Conservation (phyloP, 1,140 invertebrate genomes). For the Drosophila neocordata region DNA sequence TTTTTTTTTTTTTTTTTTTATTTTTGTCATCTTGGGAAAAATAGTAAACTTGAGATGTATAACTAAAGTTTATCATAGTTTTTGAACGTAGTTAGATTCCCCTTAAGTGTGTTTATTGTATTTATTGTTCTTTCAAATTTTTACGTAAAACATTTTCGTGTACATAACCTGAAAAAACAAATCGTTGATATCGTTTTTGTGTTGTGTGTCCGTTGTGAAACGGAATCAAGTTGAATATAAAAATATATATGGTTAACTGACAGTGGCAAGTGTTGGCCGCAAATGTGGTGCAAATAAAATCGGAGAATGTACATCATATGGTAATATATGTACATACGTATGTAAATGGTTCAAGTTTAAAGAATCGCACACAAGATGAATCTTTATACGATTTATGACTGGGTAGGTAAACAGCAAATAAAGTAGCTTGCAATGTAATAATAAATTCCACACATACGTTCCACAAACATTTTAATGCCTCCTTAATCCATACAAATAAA, state of each 20-base stretch:
- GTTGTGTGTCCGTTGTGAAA: slow-evolving; percentile 15
- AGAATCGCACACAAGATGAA: slow-evolving; percentile 55
- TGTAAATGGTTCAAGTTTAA: slow-evolving; percentile 44
- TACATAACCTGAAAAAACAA: slow-evolving; percentile 64
- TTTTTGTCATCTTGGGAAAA: slow-evolving; percentile 8
- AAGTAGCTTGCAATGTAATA: not conserved
- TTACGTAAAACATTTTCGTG: slow-evolving; percentile 63
- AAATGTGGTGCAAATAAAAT: slow-evolving; percentile 29
- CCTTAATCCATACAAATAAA: not conserved
- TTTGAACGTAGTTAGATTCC: slow-evolving; percentile 32
- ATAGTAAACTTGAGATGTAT: slow-evolving; percentile 33
- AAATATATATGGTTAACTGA: slow-evolving; percentile 45
- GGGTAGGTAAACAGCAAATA: slow-evolving; percentile 57
- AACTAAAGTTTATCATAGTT: slow-evolving; percentile 18
- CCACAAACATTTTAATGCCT: slow-evolving; percentile 21
- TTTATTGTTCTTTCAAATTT: slow-evolving; percentile 37
- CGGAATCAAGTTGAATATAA: slow-evolving; percentile 33
- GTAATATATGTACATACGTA: too few relatives aligned
- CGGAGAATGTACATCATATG: slow-evolving; percentile 30
- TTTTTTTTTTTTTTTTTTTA: slow-evolving; percentile 6
- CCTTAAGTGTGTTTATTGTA: slow-evolving; percentile 41
- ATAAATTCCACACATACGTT: slow-evolving; percentile 8
- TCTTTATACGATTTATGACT: slow-evolving; percentile 78
- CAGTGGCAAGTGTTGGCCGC: slow-evolving; percentile 60
- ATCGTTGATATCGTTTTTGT: slow-evolving; percentile 12